phyloP scores from a whole-genome alignment of 2,113 vertebrate species.

The Sapajus apella region DNA sequence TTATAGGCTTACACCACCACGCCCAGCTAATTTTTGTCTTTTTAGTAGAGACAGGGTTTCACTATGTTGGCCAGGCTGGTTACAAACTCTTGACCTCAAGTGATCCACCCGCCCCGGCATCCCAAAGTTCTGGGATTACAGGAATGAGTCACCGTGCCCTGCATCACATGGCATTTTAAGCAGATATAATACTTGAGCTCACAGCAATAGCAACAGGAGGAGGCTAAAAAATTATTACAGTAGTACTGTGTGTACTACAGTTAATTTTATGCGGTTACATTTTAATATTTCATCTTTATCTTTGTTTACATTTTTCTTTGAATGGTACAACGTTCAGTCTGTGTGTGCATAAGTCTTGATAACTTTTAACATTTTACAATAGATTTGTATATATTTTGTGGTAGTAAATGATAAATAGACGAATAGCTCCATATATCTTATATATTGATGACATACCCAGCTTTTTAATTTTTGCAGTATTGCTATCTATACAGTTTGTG shows the following conservation, averaged over 20 bases:
- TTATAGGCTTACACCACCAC: too few relatives aligned
- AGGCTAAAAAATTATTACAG: neutral
- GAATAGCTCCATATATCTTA: neutral
- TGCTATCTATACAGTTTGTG: neutral
- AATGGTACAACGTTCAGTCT: neutral
- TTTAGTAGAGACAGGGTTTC: too few relatives aligned
- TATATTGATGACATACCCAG: neutral
- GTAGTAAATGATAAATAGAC: neutral
- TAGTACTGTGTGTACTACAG: neutral
- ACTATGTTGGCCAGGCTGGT: too few relatives aligned
- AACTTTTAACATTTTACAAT: neutral
- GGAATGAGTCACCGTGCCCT: rapidly evolving
- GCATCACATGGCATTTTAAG: neutral
- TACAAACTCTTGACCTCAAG: too few relatives aligned
- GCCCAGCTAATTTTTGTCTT: too few relatives aligned
- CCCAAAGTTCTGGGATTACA: too few relatives aligned
- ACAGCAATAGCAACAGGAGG: neutral
- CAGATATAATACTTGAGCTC: neutral
- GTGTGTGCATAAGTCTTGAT: neutral
- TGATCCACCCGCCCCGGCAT: too few relatives aligned
- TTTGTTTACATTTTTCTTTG: neutral
- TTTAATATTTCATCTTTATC: neutral
- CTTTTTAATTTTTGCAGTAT: neutral
- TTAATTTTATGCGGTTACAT: neutral
- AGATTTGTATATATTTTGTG: neutral